Base-by-base conservation (phyloP, 2,113 vertebrate species). In the Bungarus multicinctus region DNA sequence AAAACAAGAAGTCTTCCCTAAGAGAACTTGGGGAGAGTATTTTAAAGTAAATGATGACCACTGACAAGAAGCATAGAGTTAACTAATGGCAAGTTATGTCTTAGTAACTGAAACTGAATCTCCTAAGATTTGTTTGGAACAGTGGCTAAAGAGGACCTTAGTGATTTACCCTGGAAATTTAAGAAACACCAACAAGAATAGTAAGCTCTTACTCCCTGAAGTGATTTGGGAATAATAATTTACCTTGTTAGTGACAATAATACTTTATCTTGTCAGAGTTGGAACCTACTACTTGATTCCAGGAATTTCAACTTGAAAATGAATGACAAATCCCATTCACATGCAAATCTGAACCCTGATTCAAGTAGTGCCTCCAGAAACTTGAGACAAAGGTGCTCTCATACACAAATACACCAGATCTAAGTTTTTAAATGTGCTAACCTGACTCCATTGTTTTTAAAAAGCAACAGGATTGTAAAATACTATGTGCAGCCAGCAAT, bases 41-140 rank as follows among this genome's bases (percentile, higher is more conserved):
- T 74, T 95, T 94, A 90, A 95, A 95, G 88, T 90, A 95, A 95
- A 69, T 5, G 3, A 88, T 91, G 94, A 94, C 88, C 58, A 91
- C 93, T 89, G 69, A 93, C 90, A 93, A 74, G 89, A 95, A 93
- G 52, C 52, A 91, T 92, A 88, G 18, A 91, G 92, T 95, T 97
- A 96, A 96, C 95, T 96, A 94, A 94, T 0, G 0, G 86, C 57
- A 55, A 95, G 92, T 93, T 95, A 69, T 30, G 50, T 93, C 60
- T 55, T 92, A 91, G 85, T 95, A 95, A 89, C 85, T 94, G 23
- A 92, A 94, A 97, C 93, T 58, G 91, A 94, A 94, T 94, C 93
- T 96, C 93, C 90, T 89, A 64, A 94, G n/a, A 74, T 94, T 87
- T 86, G 89, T 87, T 96, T 94, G 93, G 89, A 90, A 92, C 74